Conservation (phyloP, 2,888 invertebrate species). For the Drosophila longiperda region DNA sequence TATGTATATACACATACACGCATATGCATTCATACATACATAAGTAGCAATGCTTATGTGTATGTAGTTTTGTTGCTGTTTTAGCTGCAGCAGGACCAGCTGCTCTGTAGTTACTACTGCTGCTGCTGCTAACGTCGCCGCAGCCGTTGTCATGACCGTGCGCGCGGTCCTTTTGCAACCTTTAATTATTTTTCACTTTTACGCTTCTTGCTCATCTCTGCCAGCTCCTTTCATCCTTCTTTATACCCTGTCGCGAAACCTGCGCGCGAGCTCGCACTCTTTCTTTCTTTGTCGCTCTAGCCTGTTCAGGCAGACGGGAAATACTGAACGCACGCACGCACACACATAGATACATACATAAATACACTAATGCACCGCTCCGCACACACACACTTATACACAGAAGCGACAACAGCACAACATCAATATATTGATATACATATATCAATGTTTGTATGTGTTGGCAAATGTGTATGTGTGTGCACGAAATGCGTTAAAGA, state of each 20-base stretch:
- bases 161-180: slow-evolving; percentile 59
- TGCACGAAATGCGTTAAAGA: slow-evolving; percentile 77
- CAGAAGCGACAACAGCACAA: slow-evolving; percentile 68
- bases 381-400: slow-evolving; percentile 43
- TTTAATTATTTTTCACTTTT: slow-evolving; percentile 80
- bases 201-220: slow-evolving; percentile 75
- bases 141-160: slow-evolving; percentile 22
- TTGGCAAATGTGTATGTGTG: slow-evolving; percentile 55
- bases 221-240: slow-evolving; percentile 73
- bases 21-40: slow-evolving; percentile 13
- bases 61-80: slow-evolving; percentile 51
- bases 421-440: slow-evolving; percentile 79
- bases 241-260: slow-evolving; percentile 65
- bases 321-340: slow-evolving; percentile 45
- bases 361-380: slow-evolving; percentile 62
- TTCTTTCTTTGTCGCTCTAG: slow-evolving; percentile 44
- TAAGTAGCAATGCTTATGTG: slow-evolving; percentile 8
- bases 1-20: slow-evolving; percentile 35
- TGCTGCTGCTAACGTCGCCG: slow-evolving; percentile 22
- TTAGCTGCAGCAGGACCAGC: slow-evolving; percentile 54
- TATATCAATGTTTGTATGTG: slow-evolving; percentile 72
- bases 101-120: slow-evolving; percentile 44
- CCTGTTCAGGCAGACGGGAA: slow-evolving; percentile 59
- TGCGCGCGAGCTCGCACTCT: slow-evolving; percentile 69
- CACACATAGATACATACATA: slow-evolving; percentile 38